Percentiles rank a stretch among this genome's conserved stretches.
Evolutionary conservation across 2,113 vertebrate species (phyloP).

Genomic region (Arenaria interpres): DNA sequence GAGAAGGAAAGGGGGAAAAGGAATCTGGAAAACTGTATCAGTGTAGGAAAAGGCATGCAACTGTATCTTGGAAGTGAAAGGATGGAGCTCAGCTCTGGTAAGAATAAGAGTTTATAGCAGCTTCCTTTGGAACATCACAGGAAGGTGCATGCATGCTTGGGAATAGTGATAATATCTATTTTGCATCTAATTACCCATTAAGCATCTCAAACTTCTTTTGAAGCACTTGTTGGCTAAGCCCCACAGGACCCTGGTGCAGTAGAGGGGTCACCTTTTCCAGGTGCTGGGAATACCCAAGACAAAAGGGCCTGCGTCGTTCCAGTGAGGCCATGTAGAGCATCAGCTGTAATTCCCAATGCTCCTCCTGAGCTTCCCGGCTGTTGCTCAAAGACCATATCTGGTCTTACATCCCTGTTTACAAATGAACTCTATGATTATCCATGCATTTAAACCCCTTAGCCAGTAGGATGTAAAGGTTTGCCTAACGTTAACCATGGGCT

Average conservation of each 20-base stretch:
- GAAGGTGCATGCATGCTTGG: accelerated
- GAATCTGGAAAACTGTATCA: not conserved
- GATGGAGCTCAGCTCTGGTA: not conserved
- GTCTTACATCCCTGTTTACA: not conserved
- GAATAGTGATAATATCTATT: not conserved
- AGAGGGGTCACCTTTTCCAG: not conserved
- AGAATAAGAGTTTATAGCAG: not conserved
- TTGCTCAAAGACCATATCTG: not conserved
- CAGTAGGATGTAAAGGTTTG: not conserved
- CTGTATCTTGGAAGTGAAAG: not conserved
- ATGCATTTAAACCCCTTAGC: not conserved
- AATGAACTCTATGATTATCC: not conserved
- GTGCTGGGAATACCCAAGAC: not conserved
- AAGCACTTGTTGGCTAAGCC: not conserved
- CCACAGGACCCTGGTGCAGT: not conserved
- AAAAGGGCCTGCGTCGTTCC: accelerated
- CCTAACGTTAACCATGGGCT: not conserved
- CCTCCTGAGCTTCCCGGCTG: not conserved
- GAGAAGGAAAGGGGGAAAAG: not conserved
- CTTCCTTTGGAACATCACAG: not conserved
- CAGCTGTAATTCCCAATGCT: not conserved
- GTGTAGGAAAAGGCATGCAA: not conserved
- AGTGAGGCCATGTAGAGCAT: not conserved
- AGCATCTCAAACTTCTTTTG: not conserved
- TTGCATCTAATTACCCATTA: not conserved